Base-by-base conservation (phyloP, 1,140 invertebrate genomes). In the Spodoptera frugiperda region DNA sequence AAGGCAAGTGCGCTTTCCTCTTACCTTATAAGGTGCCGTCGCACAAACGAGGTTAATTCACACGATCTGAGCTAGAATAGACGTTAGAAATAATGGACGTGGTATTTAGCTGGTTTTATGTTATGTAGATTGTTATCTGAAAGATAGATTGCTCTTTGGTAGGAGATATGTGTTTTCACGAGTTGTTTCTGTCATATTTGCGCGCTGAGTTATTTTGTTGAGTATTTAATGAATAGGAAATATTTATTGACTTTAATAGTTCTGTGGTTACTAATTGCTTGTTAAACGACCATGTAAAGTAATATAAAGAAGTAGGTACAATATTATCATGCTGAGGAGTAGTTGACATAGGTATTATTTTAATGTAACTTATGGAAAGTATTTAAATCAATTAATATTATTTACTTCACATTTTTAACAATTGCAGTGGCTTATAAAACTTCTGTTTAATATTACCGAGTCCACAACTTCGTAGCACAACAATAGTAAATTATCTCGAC, bases 31-130 rank as follows among this genome's bases (percentile, higher is more conserved):
- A 21, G 89, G 89, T 15, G 76, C 81, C 81, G 82, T 81, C 81
- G 82, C 81, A 78, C 84, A 86, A 89, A 89, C 87, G 86, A 90
- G 86, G 80, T 81, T 87, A 88, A 89, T 90, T 90, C 86, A 88
- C 89, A 89, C 86, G 88, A 80, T 83, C 77, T 78, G 53, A 25
- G 63, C 48, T 33, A 44, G 55, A 72, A 57, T 61, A 55, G 71
- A 73, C 44, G 51, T 55, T 73, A 59, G 54, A 73, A 61, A 48
- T 48, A 73, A 48, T 73, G 71, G 71, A 59, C 55, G 39, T 55
- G 71, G 71, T 73, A 73, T 72, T 72, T 72, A 72, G 61, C 61
- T 48, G 33, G 30, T 53, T 39, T 53, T 54, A 54, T 54, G 25
- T 72, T 39, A 46, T 72, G 33, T 46, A 53, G 65, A 68, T 68